phyloP scores from a whole-genome alignment of 2,888 invertebrate genomes.

The Silvanus unidentatus region DNA sequence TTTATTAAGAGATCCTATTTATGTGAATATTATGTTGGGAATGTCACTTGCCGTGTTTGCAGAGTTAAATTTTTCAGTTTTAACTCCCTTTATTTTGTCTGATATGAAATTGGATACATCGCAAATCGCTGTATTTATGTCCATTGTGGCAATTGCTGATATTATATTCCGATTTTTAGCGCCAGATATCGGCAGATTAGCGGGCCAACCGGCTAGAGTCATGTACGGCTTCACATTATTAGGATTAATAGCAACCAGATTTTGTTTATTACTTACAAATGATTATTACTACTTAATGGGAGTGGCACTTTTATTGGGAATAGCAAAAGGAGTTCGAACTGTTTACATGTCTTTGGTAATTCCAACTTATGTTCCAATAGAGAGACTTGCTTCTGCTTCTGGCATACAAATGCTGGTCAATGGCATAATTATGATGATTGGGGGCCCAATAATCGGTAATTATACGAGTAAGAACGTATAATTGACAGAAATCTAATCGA shows the following conservation, averaged over 20 bases:
- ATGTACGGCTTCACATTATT: conserved; percentile 60
- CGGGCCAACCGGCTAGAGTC: conserved; percentile 54
- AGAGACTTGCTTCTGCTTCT: conserved; percentile 60
- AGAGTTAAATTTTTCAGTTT: conserved; percentile 62
- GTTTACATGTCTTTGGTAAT: conserved; percentile 65
- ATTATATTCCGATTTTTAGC: conserved; percentile 58
- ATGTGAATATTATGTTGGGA: conserved; percentile 62
- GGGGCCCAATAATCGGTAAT: conserved; percentile 61
- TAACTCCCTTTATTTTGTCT: conserved; percentile 61
- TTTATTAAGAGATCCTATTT: conserved; percentile 60
- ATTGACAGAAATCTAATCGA: conserved; percentile 4
- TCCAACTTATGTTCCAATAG: conserved; percentile 62
- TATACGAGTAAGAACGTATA: neutral
- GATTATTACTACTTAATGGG: conserved; percentile 17
- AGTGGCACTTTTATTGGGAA: conserved; percentile 56
- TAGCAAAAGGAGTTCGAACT: conserved; percentile 63
- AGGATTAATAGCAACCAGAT: conserved; percentile 55
- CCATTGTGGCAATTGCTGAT: conserved; percentile 51
- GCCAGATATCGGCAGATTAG: conserved; percentile 61
- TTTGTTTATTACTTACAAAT: conserved; percentile 37
- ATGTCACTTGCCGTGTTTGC: conserved; percentile 63
- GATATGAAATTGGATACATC: conserved; percentile 56
- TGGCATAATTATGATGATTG: conserved; percentile 55
- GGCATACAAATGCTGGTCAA: conserved; percentile 67
- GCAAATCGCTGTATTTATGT: conserved; percentile 59